A percentile compares a stretch with the other conserved stretches of the same genome.
These are phyloP conservation scores for Melikaiella ostensackeni DNA, from an alignment of 2,888 invertebrate genomes.

Conservation along the genomic window DNA sequence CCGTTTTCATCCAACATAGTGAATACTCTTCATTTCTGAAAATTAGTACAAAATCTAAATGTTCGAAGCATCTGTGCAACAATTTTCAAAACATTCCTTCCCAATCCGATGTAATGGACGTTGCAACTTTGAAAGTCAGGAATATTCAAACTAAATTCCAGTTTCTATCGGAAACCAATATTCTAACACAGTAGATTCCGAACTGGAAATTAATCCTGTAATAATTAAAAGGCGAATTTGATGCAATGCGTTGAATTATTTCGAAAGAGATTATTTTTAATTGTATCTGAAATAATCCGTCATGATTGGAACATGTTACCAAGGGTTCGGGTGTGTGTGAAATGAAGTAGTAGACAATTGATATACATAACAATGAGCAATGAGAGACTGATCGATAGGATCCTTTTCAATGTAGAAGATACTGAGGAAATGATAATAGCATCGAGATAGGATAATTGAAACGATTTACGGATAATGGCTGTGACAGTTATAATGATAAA, in stretches of 20 bases:
- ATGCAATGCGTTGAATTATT: too few species aligned
- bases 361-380: background rate
- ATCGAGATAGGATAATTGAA: background rate
- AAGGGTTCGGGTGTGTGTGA: background rate
- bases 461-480: slow-evolving; percentile 15
- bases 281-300: too few species aligned
- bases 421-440: background rate
- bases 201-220: background rate
- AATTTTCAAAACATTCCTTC: too few species aligned
- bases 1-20: too few species aligned
- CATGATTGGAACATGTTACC: background rate
- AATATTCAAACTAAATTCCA: too few species aligned
- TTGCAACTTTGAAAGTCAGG: too few species aligned
- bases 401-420: background rate
- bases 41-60: too few species aligned
- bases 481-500: slow-evolving; percentile 19
- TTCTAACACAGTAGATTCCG: too few species aligned
- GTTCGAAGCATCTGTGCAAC: too few species aligned
- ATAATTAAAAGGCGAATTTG: background rate
- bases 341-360: background rate
- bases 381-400: background rate
- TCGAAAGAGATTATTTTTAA: too few species aligned
- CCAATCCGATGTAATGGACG: too few species aligned
- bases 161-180: background rate
- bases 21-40: too few species aligned